Evolutionary conservation across 2,888 invertebrate genomes (phyloP).

Genomic region (Elmis aenea): DNA sequence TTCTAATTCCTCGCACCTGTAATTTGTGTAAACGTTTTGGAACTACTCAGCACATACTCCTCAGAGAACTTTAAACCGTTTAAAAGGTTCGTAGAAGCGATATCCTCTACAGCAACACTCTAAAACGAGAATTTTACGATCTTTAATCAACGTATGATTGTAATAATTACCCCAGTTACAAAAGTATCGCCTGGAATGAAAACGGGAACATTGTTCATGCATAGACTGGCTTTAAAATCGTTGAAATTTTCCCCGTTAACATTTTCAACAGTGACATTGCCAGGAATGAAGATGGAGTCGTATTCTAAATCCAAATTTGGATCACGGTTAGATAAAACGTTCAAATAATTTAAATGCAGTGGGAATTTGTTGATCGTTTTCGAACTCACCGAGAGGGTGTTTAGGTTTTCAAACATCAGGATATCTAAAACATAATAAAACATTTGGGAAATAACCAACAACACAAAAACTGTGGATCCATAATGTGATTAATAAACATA

Average conservation of each 20-base stretch:
- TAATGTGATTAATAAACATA: too few relatives aligned
- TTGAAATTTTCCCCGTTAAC: slow-evolving; percentile 51
- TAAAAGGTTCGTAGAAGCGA: slow-evolving; percentile 39
- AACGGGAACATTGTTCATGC: slow-evolving; percentile 45
- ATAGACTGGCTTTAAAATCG: slow-evolving; percentile 43
- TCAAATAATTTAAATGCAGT: too few relatives aligned
- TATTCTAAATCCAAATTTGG: slow-evolving; percentile 7
- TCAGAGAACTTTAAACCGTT: slow-evolving; percentile 52
- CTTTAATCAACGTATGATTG: slow-evolving; percentile 4
- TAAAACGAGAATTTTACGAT: slow-evolving; percentile 30
- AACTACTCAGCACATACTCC: slow-evolving; percentile 47
- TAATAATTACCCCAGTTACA: slow-evolving; percentile 48
- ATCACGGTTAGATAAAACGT: too few relatives aligned
- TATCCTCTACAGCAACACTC: slow-evolving; percentile 42
- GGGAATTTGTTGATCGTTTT: too few relatives aligned
- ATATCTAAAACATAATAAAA: too few relatives aligned
- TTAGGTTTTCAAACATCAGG: too few relatives aligned
- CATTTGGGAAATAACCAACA: too few relatives aligned
- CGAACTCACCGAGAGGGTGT: too few relatives aligned
- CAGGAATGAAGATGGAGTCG: slow-evolving; percentile 31
- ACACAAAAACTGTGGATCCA: too few relatives aligned
- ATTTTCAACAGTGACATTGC: slow-evolving; percentile 36
- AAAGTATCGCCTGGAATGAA: slow-evolving; percentile 42
- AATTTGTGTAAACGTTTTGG: slow-evolving; percentile 38
- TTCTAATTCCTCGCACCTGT: slow-evolving; percentile 31